These are phyloP conservation scores for Tiliqua scincoides DNA, from an alignment of 2,113 vertebrate species.

Conservation along the genomic window DNA sequence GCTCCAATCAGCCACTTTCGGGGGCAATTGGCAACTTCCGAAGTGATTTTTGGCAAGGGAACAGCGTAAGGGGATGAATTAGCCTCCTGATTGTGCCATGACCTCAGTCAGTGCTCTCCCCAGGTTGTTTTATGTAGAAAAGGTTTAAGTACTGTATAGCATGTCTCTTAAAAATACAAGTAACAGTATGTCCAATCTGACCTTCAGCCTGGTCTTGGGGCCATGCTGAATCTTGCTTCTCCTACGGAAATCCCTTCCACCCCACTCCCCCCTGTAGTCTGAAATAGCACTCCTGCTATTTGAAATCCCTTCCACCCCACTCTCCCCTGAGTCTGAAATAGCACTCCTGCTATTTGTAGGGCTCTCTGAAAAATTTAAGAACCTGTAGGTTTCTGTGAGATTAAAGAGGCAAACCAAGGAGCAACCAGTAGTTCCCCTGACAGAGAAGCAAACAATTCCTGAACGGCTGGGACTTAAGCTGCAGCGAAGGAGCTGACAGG, in stretches of 20 bases:
- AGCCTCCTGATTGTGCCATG: no score
- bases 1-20: no score
- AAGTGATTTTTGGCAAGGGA: no score
- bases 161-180: no score
- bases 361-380: not conserved
- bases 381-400: not conserved
- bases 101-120: no score
- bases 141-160: no score
- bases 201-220: no score
- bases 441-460: fast-evolving
- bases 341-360: not conserved
- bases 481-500: slow-evolving; percentile 7
- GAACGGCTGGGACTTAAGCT: not conserved
- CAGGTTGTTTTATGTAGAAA: no score
- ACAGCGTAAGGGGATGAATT: no score
- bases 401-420: not conserved
- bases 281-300: slow-evolving; percentile 13
- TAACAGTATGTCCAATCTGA: no score
- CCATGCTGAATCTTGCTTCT: no score
- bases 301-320: not conserved
- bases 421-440: not conserved
- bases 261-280: not conserved
- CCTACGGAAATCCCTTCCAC: not conserved
- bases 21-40: no score
- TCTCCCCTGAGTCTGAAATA: slow-evolving; percentile 26